Percentiles rank a stretch among this genome's conserved stretches.
These are phyloP conservation scores for Stictonetta naevosa DNA, from an alignment of 2,113 vertebrate species.

Conservation along the genomic window DNA sequence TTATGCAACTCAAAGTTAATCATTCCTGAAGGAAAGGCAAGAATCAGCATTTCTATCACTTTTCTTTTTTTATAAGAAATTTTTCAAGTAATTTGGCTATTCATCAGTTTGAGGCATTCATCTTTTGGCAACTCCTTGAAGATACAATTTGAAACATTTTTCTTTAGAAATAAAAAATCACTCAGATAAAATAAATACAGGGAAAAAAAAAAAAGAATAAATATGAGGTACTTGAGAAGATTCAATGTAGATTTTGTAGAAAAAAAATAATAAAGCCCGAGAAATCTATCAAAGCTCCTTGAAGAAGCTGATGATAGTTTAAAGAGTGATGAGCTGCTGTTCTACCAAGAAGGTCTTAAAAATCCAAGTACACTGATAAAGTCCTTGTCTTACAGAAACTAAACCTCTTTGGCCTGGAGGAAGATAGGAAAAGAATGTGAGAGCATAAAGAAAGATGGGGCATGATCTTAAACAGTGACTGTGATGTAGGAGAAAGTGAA, in stretches of 20 bases:
- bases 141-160: constrained; percentile 8
- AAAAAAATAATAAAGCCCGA: not conserved
- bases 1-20: not conserved
- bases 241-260: not conserved
- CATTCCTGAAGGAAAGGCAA: not conserved
- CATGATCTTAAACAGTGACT: not conserved
- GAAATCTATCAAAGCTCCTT: not conserved
- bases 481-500: not conserved
- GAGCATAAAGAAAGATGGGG: not conserved
- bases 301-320: not conserved
- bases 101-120: not conserved
- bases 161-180: not conserved
- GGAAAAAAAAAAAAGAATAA: not conserved
- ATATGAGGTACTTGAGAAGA: not conserved
- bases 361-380: not conserved
- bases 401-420: not conserved
- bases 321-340: not conserved
- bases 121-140: constrained; percentile 9
- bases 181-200: not conserved
- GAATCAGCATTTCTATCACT: constrained; percentile 16
- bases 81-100: not conserved
- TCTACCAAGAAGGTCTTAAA: not conserved
- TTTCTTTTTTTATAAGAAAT: not conserved
- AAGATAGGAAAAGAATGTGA: not conserved
- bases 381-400: not conserved